A percentile compares a stretch with the other conserved stretches of the same genome.
Conservation (phyloP, 2,888 invertebrate genomes). For the Trichopoda pennipes region DNA sequence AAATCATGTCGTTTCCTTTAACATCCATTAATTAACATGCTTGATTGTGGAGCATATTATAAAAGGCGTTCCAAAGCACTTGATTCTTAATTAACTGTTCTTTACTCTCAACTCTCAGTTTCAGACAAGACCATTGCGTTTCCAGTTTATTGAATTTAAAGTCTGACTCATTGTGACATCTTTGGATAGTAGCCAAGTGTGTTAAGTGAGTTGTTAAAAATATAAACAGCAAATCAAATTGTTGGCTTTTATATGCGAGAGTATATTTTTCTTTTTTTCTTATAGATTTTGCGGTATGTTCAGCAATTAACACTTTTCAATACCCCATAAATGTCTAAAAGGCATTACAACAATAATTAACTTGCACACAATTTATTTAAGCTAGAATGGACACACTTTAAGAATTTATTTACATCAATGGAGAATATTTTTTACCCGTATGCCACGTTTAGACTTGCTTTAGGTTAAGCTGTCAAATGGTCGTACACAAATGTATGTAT, state of each 20-base stretch:
- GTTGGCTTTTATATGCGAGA: not conserved
- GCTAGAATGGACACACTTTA: slow-evolving; percentile 15
- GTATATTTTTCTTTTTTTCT: not conserved
- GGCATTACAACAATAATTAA: slow-evolving; percentile 1
- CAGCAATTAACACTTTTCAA: slow-evolving; percentile 57
- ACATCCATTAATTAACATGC: slow-evolving; percentile 49
- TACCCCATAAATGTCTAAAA: slow-evolving; percentile 38
- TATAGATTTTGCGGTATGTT: slow-evolving; percentile 36
- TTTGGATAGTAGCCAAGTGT: slow-evolving; percentile 58
- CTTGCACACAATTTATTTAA: slow-evolving; percentile 13
- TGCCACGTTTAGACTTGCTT: slow-evolving; percentile 38
- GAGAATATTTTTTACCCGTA: not conserved
- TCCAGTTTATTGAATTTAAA: slow-evolving; percentile 43
- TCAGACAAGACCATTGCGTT: slow-evolving; percentile 24
- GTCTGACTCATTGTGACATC: slow-evolving; percentile 59
- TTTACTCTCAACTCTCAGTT: slow-evolving; percentile 45
- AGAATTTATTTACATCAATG: not conserved
- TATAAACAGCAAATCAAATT: slow-evolving; percentile 22
- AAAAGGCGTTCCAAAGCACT: slow-evolving; percentile 1
- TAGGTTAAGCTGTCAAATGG: slow-evolving; percentile 50
- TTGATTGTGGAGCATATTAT: slow-evolving; percentile 12
- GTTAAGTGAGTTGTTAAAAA: slow-evolving; percentile 45
- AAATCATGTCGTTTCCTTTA: slow-evolving; percentile 33
- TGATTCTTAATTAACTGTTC: slow-evolving; percentile 17
- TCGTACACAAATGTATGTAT: not conserved